Conservation (phyloP, 2,888 invertebrate genomes). For the Agrotis exclamationis region DNA sequence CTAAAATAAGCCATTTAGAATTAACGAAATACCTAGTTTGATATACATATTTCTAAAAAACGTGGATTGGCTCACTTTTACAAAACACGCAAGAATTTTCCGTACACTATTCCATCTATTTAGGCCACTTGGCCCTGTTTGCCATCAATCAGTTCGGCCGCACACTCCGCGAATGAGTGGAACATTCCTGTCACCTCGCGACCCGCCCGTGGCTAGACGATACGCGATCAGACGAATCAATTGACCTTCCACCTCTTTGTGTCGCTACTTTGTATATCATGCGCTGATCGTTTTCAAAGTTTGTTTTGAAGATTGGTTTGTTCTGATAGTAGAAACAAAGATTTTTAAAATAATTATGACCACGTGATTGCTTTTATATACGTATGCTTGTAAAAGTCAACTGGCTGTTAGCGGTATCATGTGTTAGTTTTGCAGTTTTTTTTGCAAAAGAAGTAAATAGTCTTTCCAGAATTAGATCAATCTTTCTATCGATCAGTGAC, state of each 20-base stretch:
- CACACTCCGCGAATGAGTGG: constrained; percentile 14
- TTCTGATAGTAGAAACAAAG: background rate
- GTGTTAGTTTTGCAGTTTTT: too few relatives aligned
- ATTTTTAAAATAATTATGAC: background rate
- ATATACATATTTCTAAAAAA: too few relatives aligned
- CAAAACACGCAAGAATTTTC: constrained; percentile 5
- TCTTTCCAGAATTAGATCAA: too few relatives aligned
- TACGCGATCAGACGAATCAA: constrained; percentile 48
- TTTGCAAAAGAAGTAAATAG: too few relatives aligned
- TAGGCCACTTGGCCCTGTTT: constrained; percentile 17
- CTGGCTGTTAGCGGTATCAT: too few relatives aligned
- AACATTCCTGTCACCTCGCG: constrained; percentile 40
- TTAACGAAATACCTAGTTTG: too few relatives aligned
- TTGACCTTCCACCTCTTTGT: constrained; percentile 58
- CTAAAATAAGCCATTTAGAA: too few relatives aligned
- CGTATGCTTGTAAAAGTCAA: too few relatives aligned
- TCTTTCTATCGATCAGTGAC: too few relatives aligned
- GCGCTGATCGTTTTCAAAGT: constrained; percentile 5
- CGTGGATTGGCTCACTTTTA: background rate
- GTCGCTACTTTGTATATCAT: constrained; percentile 29
- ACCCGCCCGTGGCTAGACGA: constrained; percentile 26
- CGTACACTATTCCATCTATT: background rate
- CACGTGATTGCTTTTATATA: too few relatives aligned
- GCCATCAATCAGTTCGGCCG: constrained; percentile 29
- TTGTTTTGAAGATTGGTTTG: background rate